Percentiles rank a stretch among this genome's conserved stretches.
Evolutionary conservation across 2,888 invertebrate species (phyloP).

Genomic region (Melanargia galathea): DNA sequence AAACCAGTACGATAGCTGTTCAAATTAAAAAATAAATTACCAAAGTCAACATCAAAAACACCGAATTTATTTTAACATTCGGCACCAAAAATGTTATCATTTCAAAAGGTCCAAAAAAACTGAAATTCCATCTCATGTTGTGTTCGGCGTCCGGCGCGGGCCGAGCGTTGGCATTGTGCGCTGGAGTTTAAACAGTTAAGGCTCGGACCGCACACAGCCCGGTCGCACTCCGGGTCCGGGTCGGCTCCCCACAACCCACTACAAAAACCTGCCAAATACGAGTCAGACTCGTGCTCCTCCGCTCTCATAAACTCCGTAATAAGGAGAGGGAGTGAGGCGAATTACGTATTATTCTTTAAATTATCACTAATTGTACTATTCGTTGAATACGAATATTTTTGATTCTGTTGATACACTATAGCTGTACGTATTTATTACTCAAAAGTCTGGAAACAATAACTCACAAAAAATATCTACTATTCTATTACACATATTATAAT

Average conservation of each 20-base stretch:
- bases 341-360: too few relatives aligned
- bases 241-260: background rate
- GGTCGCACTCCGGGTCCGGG: background rate
- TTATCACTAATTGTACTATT: too few relatives aligned
- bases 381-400: too few relatives aligned
- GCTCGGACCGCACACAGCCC: background rate
- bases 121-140: conserved; percentile 33
- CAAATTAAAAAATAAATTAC: conserved; percentile 22
- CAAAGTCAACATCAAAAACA: conserved; percentile 23
- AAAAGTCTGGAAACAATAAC: too few relatives aligned
- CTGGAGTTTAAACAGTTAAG: conserved; percentile 52
- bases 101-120: conserved; percentile 30
- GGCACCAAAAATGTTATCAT: conserved; percentile 32
- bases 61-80: conserved; percentile 27
- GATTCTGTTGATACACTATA: too few relatives aligned
- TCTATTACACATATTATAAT: too few relatives aligned
- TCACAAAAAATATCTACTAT: too few relatives aligned
- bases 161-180: conserved; percentile 59
- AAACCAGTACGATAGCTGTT: conserved; percentile 22
- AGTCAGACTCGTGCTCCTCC: too few relatives aligned
- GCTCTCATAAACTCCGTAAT: too few relatives aligned
- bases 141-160: conserved; percentile 43
- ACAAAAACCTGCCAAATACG: too few relatives aligned
- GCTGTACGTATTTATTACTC: too few relatives aligned
- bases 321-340: too few relatives aligned